phyloP scores from a whole-genome alignment of 2,113 vertebrate genomes.

The Equus przewalskii region DNA sequence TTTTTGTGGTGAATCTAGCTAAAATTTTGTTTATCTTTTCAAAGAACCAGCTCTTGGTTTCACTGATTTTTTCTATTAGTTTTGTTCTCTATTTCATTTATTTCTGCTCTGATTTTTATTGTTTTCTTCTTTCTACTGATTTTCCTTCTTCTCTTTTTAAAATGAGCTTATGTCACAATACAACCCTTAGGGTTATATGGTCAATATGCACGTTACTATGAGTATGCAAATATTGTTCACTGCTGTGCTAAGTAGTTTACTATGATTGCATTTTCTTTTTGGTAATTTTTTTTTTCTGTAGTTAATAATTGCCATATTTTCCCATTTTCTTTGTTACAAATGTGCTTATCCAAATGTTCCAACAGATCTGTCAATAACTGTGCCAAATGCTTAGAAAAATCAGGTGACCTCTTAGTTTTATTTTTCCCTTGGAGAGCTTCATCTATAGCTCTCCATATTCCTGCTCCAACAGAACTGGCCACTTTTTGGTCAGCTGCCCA shows the following conservation, averaged over 20 bases:
- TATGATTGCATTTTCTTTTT: background rate
- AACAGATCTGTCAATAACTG: background rate
- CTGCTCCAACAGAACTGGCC: background rate
- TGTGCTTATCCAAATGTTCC: background rate
- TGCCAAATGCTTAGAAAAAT: background rate
- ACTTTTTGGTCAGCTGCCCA: background rate
- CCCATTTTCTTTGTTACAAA: background rate
- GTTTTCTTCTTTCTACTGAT: too few species aligned
- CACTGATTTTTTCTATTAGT: too few species aligned
- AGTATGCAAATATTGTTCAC: background rate
- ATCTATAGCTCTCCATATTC: background rate
- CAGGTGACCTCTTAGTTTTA: background rate
- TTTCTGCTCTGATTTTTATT: too few species aligned
- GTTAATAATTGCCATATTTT: constrained; percentile 13
- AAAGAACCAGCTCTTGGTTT: too few species aligned
- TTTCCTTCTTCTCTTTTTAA: background rate
- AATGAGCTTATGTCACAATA: background rate
- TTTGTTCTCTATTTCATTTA: too few species aligned
- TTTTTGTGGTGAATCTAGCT: too few species aligned
- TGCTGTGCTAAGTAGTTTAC: background rate
- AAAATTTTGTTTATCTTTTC: too few species aligned
- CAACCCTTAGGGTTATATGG: background rate
- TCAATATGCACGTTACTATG: background rate
- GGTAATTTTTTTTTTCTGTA: background rate
- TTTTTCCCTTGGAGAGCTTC: background rate